These are phyloP conservation scores for Mohoua ochrocephala DNA, from an alignment of 2,113 vertebrate species.

Conservation along the genomic window DNA sequence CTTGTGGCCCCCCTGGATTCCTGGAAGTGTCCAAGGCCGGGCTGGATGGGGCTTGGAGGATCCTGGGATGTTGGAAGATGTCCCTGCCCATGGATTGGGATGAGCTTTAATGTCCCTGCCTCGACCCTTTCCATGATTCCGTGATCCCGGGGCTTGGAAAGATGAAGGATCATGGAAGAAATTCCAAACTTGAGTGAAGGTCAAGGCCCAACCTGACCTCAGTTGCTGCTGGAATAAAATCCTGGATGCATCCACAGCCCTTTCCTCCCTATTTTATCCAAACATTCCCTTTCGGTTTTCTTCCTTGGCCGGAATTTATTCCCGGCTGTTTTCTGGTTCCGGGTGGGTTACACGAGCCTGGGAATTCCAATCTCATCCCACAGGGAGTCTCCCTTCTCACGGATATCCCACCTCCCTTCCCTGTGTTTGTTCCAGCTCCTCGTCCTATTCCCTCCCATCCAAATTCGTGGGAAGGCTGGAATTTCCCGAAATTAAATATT, in stretches of 20 bases:
- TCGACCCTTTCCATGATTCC: not conserved
- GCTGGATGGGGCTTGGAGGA: not conserved
- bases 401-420: not conserved
- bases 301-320: not conserved
- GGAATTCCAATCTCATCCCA: not conserved
- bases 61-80: rapidly evolving
- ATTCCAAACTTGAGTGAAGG: rapidly evolving
- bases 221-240: not conserved
- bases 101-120: not conserved
- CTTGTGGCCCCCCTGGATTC: too few species aligned
- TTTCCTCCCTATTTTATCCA: not conserved
- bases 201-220: rapidly evolving
- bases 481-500: not conserved
- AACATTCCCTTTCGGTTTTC: not conserved
- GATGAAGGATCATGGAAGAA: not conserved
- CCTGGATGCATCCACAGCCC: not conserved
- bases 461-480: not conserved
- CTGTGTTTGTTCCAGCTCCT: not conserved
- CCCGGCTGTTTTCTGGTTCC: rapidly evolving
- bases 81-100: not conserved
- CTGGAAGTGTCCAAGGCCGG: not conserved
- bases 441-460: not conserved
- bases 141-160: not conserved
- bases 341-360: not conserved
- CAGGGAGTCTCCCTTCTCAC: not conserved